phyloP scores from a whole-genome alignment of 2,797 vertebrate species.

The Mus minutoides region DNA sequence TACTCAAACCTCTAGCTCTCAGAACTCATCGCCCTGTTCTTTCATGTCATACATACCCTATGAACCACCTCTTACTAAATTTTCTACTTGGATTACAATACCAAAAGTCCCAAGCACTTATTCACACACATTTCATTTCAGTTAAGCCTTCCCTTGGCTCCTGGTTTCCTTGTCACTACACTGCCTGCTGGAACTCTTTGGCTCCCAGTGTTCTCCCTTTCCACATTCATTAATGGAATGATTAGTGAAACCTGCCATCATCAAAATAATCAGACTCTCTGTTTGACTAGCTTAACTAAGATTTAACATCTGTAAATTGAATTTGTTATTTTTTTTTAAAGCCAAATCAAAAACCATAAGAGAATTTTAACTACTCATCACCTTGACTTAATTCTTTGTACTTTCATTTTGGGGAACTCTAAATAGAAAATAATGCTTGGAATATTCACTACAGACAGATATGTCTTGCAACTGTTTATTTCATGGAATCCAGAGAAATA shows the following conservation, averaged over 20 bases:
- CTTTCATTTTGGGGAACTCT: neutral
- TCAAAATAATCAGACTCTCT: constrained; percentile 50
- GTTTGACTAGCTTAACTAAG: neutral
- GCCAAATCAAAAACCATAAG: neutral
- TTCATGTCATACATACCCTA: too few species aligned
- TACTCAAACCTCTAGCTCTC: neutral
- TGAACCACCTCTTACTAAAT: neutral
- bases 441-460: neutral
- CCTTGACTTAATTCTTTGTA: neutral
- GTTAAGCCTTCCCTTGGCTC: neutral
- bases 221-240: neutral
- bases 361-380: constrained; percentile 22
- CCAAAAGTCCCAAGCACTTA: neutral
- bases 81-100: neutral
- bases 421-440: neutral
- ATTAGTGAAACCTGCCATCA: neutral
- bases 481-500: neutral
- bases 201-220: neutral
- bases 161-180: neutral
- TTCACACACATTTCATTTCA: neutral
- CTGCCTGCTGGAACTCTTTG: neutral
- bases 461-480: neutral
- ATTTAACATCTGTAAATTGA: neutral
- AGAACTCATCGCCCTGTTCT: neutral
- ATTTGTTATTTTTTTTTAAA: neutral